Percentiles rank a stretch among this genome's conserved stretches.
Conservation (phyloP, 2,888 invertebrate genomes). For the Mythimna ferrago region DNA sequence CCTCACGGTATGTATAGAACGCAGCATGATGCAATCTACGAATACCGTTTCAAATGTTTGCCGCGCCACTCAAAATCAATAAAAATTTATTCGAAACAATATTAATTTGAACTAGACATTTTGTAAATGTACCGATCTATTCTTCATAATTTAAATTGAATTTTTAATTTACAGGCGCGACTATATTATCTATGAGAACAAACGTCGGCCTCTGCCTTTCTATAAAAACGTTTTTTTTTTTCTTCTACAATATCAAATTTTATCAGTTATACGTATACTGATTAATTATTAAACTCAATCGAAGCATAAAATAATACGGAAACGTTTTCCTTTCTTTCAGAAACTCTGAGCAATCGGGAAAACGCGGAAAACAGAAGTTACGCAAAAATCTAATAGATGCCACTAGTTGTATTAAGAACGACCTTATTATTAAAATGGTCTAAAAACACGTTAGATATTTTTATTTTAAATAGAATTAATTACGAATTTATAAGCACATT, state of each 20-base stretch:
- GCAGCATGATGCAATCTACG: conserved; percentile 58
- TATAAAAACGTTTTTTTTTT: no score
- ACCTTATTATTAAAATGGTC: background rate
- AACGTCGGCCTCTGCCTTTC: background rate
- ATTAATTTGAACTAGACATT: background rate
- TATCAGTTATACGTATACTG: background rate
- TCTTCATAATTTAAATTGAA: background rate
- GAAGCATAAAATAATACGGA: background rate
- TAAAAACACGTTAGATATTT: background rate
- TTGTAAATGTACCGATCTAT: background rate
- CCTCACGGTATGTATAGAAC: background rate
- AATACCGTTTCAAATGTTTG: conserved; percentile 46
- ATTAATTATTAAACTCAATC: background rate
- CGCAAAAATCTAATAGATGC: conserved; percentile 51
- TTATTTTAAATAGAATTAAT: background rate
- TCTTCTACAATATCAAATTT: background rate
- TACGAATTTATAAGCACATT: conserved; percentile 9
- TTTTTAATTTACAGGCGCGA: background rate
- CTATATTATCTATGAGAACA: background rate
- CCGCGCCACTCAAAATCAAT: conserved; percentile 13
- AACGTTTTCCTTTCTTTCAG: conserved; percentile 7
- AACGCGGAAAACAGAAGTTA: conserved; percentile 31
- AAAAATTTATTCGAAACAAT: background rate
- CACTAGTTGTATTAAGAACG: conserved; percentile 40
- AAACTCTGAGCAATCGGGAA: background rate